Base-by-base conservation (phyloP, 2,888 invertebrate genomes). In the Anarsia innoxiella region DNA sequence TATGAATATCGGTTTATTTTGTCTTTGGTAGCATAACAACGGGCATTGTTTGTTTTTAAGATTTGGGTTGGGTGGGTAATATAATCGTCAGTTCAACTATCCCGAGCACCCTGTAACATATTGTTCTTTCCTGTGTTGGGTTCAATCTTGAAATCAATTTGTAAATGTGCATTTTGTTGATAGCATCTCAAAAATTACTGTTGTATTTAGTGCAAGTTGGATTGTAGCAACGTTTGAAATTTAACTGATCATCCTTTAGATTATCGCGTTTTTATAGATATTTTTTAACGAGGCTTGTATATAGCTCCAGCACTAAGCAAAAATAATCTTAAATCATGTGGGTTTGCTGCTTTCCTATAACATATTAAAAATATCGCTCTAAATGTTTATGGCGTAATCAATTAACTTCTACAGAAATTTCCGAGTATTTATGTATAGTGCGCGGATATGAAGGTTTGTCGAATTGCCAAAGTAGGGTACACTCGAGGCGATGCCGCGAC, bases 381-480 rank as follows among this genome's bases (percentile, higher is more conserved):
- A 46, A 45, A 45, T 42, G 31, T 39, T 35, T 44, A 39, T n/a
- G n/a, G n/a, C 46, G 37, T 57, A 50, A 51, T 51, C 52, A 48
- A 49, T 44, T 58, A n/a, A n/a, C n/a, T n/a, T n/a, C n/a, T 49
- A 46, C 53, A 53, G 38, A 58, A 56, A 50, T 56, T 54, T 53
- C 55, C 31, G 23, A 31, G 23, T 40, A 53, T 55, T 49, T 58
- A 52, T 51, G 50, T 49, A 52, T 49, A 55, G 46, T 45, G 50
- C 49, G 49, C 56, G 60, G 61, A 59, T 59, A 61, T 66, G 53
- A 59, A 64, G 61, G 48, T 56, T 71, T 75, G 82, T 77, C 80
- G 80, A 80, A 77, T 82, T 76, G 62, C 76, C 77, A 73, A 73
- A 67, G 60, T 50, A 36, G 58, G 60, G 62, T 59, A 61, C 48